These are phyloP conservation scores for Falcaria lacertinaria DNA, from an alignment of 2,888 invertebrate genomes.

Conservation along the genomic window DNA sequence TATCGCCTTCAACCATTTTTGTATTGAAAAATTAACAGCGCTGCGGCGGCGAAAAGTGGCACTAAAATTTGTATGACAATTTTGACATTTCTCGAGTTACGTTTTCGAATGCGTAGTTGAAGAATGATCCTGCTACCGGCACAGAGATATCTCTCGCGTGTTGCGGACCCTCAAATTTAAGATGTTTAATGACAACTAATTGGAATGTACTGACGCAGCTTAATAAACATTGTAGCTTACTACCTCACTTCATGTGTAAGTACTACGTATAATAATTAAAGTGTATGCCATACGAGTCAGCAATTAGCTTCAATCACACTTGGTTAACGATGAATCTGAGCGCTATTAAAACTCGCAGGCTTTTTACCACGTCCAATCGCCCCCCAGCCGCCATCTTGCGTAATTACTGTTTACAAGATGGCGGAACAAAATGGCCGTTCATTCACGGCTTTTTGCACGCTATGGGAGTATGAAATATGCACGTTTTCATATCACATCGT, in stretches of 20 bases:
- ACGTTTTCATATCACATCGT: constrained; percentile 4
- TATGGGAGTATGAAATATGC: constrained; percentile 24
- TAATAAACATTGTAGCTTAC: constrained; percentile 12
- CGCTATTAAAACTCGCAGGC: constrained; percentile 58
- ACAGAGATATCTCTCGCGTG: too few species aligned
- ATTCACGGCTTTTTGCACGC: constrained; percentile 46
- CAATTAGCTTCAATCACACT: constrained; percentile 65
- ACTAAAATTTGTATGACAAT: too few species aligned
- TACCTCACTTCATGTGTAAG: constrained; percentile 28
- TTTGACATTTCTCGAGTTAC: too few species aligned
- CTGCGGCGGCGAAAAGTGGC: too few species aligned
- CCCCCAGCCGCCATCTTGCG: constrained; percentile 56
- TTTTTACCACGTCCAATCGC: constrained; percentile 61
- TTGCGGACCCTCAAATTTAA: too few species aligned
- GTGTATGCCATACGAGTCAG: constrained; percentile 28
- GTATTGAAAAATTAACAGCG: too few species aligned
- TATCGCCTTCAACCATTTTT: too few species aligned
- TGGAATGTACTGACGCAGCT: constrained; percentile 13
- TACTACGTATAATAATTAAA: constrained; percentile 22
- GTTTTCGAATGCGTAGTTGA: too few species aligned
- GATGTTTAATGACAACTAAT: not conserved
- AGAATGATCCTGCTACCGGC: too few species aligned
- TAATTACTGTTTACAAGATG: constrained; percentile 60
- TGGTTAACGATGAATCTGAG: constrained; percentile 64
- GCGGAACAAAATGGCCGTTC: constrained; percentile 54